Percentiles rank a stretch among this genome's conserved stretches.
Conservation (phyloP, 2,888 invertebrate species). For the Margaritifera margaritifera region DNA sequence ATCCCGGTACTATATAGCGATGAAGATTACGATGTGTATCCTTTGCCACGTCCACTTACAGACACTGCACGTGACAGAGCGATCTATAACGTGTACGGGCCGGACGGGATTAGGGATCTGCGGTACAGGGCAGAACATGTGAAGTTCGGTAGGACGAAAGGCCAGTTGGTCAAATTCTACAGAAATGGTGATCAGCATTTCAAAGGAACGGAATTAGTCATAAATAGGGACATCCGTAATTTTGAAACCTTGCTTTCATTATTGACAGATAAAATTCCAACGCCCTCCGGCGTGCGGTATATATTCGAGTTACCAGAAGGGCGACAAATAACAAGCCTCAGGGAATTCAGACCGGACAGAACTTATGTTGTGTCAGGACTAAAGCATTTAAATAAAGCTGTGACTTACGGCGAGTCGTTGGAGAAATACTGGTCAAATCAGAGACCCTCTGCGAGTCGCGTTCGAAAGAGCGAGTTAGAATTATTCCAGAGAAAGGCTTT, state of each 20-base stretch:
- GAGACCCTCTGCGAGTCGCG: slow-evolving; percentile 41
- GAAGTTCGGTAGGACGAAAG: slow-evolving; percentile 18
- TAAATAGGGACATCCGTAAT: slow-evolving; percentile 89
- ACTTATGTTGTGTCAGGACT: slow-evolving; percentile 94
- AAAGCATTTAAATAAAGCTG: slow-evolving; percentile 73
- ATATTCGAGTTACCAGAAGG: slow-evolving; percentile 92
- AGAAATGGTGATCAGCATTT: slow-evolving; percentile 95
- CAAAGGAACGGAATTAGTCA: slow-evolving; percentile 89
- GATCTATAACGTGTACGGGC: slow-evolving; percentile 10
- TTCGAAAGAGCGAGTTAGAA: slow-evolving; percentile 50
- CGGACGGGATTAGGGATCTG: neutral
- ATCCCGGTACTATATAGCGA: slow-evolving; percentile 37
- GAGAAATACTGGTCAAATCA: slow-evolving; percentile 57
- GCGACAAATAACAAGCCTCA: slow-evolving; percentile 80
- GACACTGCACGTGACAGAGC: slow-evolving; percentile 31
- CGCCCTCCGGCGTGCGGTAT: slow-evolving; percentile 90
- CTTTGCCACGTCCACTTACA: slow-evolving; percentile 38
- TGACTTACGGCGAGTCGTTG: slow-evolving; percentile 57
- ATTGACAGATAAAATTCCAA: slow-evolving; percentile 88
- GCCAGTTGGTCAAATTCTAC: slow-evolving; percentile 83
- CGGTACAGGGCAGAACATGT: slow-evolving; percentile 35
- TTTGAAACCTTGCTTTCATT: slow-evolving; percentile 89
- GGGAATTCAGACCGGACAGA: slow-evolving; percentile 79
- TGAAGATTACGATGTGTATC: slow-evolving; percentile 37
- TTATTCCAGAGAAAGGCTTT: slow-evolving; percentile 38